Evolutionary conservation across 2,113 vertebrate genomes (phyloP).

Genomic region (Seriola aureovittata): DNA sequence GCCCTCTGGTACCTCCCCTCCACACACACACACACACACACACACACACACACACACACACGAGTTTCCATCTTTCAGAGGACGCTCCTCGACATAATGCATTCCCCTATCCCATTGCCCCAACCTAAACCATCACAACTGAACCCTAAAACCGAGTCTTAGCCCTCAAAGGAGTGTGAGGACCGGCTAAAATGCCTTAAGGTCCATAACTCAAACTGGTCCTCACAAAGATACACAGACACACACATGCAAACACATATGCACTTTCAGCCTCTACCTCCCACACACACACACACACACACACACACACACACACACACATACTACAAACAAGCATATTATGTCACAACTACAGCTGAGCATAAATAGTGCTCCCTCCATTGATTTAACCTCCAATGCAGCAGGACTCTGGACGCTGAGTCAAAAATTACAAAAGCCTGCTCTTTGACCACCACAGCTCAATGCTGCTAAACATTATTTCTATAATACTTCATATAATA

Average conservation of each 20-base stretch:
- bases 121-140: neutral
- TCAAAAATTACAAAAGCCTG: conserved; percentile 31
- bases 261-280: conserved; percentile 17
- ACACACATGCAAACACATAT: neutral
- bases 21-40: conserved; percentile 31
- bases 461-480: neutral
- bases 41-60: conserved; percentile 15
- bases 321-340: conserved; percentile 11
- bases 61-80: neutral
- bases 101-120: too few species aligned
- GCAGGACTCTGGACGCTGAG: conserved; percentile 55
- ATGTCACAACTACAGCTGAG: conserved; percentile 18
- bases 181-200: too few species aligned
- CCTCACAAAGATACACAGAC: too few species aligned
- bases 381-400: conserved; percentile 57
- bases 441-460: conserved; percentile 55
- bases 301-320: conserved; percentile 27
- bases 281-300: conserved; percentile 27
- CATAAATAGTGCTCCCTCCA: conserved; percentile 14
- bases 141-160: too few species aligned
- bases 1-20: conserved; percentile 29
- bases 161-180: too few species aligned
- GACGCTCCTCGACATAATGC: too few species aligned
- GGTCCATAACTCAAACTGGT: too few species aligned
- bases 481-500: too few species aligned